Base-by-base conservation (phyloP, 2,113 vertebrate species). In the Chrysemys picta region DNA sequence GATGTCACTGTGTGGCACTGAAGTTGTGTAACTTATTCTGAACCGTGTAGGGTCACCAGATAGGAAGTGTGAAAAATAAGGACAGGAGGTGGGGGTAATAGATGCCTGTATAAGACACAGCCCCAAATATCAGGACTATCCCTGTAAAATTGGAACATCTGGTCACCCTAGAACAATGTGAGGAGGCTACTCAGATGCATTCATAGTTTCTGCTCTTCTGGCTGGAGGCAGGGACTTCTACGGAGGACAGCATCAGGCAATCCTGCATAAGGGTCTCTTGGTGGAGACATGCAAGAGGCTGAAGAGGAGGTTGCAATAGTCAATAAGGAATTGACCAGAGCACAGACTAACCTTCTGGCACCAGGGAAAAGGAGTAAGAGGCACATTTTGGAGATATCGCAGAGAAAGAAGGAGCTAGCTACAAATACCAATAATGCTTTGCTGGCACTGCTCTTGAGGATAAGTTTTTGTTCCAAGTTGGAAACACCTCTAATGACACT, bases 401-500 rank as follows among this genome's bases (percentile, higher is more conserved):
- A 42, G 69, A 91, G 87, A 84, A 92, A 72, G 52, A 45, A 96
- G 29, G 29, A 91, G 13, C 52, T 95, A 91, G 49, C 45, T 78
- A 62, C 56, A 56, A 65, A 86, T 93, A 56, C 47, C 83, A 82
- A 87, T 96, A 88, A 80, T 88, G 47, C 45, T 94, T 96, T 91
- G 2, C 89, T 96, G 91, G 35, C 93, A 92, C 54, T 76, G 24
- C 81, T 89, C 35, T 85, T 76, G 56, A 94, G 89, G 84, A 94
- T 83, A 84, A 87, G 7, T 82, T 81, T 91, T 89, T 96, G 85
- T 62, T 69, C 85, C 83, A 19, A 90, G 65, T 84, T 78, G 93
- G 38, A 95, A 96, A 86, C 42, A 88, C 88, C 86, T 96, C 93
- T 57, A 89, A 82, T 80, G 62, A 57, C 81, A 96, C 84, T 1